A percentile compares a stretch with the other conserved stretches of the same genome.
Conservation (phyloP, 2,888 invertebrate genomes). For the Phengaris alcon region DNA sequence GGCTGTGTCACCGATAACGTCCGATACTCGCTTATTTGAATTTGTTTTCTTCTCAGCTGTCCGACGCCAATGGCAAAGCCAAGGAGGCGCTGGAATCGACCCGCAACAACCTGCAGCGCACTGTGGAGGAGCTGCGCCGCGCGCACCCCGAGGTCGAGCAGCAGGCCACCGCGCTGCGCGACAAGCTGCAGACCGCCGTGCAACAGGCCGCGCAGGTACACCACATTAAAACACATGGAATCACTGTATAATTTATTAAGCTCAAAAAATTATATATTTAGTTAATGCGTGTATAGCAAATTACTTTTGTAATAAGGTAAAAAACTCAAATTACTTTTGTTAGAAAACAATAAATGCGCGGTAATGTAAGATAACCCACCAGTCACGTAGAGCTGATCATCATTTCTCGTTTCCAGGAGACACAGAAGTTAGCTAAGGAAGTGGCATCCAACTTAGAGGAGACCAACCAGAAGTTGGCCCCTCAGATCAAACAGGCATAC, state of each 20-base stretch:
- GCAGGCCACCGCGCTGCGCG: slow-evolving; percentile 54
- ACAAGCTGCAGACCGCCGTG: slow-evolving; percentile 57
- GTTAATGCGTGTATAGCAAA: too few relatives aligned
- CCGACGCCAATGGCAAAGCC: slow-evolving; percentile 64
- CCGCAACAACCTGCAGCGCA: slow-evolving; percentile 52
- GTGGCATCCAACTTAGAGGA: slow-evolving; percentile 56
- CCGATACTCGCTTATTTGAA: not conserved
- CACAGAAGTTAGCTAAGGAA: slow-evolving; percentile 63
- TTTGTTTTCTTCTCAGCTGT: slow-evolving; percentile 44
- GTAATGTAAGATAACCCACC: not conserved
- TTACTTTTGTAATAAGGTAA: too few relatives aligned
- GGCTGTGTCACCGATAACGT: not conserved
- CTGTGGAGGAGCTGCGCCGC: slow-evolving; percentile 58
- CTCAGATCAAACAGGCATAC: slow-evolving; percentile 64
- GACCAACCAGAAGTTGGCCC: slow-evolving; percentile 64
- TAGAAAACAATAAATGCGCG: too few relatives aligned
- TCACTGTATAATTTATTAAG: too few relatives aligned
- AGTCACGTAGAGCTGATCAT: not conserved
- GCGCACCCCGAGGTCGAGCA: slow-evolving; percentile 68
- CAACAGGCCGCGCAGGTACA: slow-evolving; percentile 52
- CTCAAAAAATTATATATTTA: too few relatives aligned
- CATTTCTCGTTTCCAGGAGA: slow-evolving; percentile 47
- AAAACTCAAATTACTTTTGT: too few relatives aligned
- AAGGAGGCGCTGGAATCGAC: slow-evolving; percentile 61
- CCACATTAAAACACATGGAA: not conserved